A percentile compares a stretch with the other conserved stretches of the same genome.
Evolutionary conservation across 2,113 vertebrate species (phyloP).

Genomic region (Macroglossus sobrinus): DNA sequence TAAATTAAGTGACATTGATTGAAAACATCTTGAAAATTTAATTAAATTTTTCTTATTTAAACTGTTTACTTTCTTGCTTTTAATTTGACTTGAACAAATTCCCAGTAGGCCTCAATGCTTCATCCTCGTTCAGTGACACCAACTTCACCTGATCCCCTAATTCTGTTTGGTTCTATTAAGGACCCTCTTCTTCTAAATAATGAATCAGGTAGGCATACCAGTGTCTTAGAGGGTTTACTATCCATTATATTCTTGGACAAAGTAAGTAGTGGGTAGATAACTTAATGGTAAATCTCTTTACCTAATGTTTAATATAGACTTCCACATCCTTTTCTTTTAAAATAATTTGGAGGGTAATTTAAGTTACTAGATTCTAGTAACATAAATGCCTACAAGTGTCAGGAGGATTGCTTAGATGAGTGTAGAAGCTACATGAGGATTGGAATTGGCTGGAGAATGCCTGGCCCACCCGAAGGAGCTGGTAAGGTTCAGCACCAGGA

Average conservation of each 20-base stretch:
- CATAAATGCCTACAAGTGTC: not conserved
- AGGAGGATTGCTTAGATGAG: not conserved
- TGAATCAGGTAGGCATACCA: not conserved
- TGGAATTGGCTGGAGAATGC: accelerated
- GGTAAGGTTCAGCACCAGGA: accelerated
- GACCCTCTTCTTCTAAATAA: conserved; percentile 10
- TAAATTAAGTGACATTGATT: conserved; percentile 38
- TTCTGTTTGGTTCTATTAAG: not conserved
- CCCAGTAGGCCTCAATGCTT: not conserved
- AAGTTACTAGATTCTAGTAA: not conserved
- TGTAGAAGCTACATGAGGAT: not conserved
- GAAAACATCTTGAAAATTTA: conserved; percentile 43
- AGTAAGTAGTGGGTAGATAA: not conserved
- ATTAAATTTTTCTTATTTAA: conserved; percentile 62
- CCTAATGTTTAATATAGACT: not conserved
- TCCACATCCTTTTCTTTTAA: not conserved
- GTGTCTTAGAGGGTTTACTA: not conserved
- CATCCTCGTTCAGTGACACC: conserved; percentile 27
- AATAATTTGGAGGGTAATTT: not conserved
- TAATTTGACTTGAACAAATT: conserved; percentile 54
- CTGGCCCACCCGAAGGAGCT: accelerated
- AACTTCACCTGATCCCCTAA: not conserved
- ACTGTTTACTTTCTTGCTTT: conserved; percentile 54
- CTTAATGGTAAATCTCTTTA: not conserved
- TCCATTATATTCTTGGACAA: not conserved